Percentiles rank a stretch among this genome's conserved stretches.
Conservation (phyloP, 1,140 invertebrate genomes). For the Odontomachus brunneus region DNA sequence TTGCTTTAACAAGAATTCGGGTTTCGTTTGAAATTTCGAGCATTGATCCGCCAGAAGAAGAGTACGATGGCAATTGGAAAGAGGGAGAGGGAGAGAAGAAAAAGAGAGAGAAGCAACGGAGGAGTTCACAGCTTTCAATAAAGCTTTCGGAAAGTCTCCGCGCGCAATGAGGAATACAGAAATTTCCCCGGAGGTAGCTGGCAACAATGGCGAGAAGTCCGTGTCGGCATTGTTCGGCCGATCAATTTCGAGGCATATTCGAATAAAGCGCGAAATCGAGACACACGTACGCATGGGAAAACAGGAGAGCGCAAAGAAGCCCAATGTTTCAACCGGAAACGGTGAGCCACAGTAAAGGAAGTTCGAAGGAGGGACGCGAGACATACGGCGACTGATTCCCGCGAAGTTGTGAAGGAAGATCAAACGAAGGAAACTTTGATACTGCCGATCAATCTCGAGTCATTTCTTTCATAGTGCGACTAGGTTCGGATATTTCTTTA, state of each 20-base stretch:
- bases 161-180: slow-evolving; percentile 61
- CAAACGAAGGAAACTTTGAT: slow-evolving; percentile 55
- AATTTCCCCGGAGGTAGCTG: slow-evolving; percentile 71
- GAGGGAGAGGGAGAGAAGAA: neutral
- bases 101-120: neutral
- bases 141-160: slow-evolving; percentile 28
- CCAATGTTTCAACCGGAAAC: slow-evolving; percentile 27
- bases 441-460: slow-evolving; percentile 54
- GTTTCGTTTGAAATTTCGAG: slow-evolving; percentile 49
- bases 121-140: slow-evolving; percentile 61
- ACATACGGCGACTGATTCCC: slow-evolving; percentile 46
- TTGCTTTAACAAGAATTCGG: slow-evolving; percentile 4
- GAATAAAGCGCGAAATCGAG: slow-evolving; percentile 51
- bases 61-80: slow-evolving; percentile 10
- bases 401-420: slow-evolving; percentile 52
- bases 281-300: slow-evolving; percentile 2
- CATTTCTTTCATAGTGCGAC: slow-evolving; percentile 35
- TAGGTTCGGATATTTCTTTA: slow-evolving; percentile 30
- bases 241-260: slow-evolving; percentile 56
- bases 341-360: slow-evolving; percentile 14
- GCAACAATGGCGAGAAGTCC: slow-evolving; percentile 15
- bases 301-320: neutral
- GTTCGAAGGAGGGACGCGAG: slow-evolving; percentile 24
- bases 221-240: slow-evolving; percentile 32
- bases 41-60: slow-evolving; percentile 42